Conservation (phyloP, 2,113 vertebrate genomes). For the Gymnarchus niloticus region DNA sequence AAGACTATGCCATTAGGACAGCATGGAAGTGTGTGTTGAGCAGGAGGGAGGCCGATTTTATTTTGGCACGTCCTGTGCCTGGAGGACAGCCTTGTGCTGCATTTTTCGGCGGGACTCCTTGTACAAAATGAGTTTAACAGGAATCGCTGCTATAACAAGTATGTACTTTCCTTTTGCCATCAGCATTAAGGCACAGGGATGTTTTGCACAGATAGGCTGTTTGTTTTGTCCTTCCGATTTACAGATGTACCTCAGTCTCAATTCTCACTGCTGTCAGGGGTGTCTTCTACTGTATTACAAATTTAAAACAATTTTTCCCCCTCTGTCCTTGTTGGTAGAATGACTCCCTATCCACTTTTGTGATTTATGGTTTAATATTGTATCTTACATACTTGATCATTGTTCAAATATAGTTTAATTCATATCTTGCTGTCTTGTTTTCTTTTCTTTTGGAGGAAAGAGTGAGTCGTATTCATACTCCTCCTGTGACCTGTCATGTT, state of each 20-base stretch:
- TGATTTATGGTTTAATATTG: conserved; percentile 77
- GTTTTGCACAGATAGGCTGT: conserved; percentile 49
- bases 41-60: not conserved
- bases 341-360: conserved; percentile 64
- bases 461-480: not conserved
- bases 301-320: not conserved
- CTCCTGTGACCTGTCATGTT: not conserved
- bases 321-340: conserved; percentile 46
- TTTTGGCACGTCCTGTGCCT: not conserved
- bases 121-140: conserved; percentile 43
- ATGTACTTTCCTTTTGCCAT: conserved; percentile 56
- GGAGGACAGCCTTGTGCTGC: not conserved
- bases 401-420: conserved; percentile 84
- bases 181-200: conserved; percentile 50
- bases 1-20: no score
- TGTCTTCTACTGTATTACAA: not conserved
- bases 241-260: conserved; percentile 15
- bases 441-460: conserved; percentile 4
- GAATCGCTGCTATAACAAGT: conserved; percentile 35
- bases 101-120: conserved; percentile 33
- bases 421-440: conserved; percentile 46
- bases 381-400: conserved; percentile 71
- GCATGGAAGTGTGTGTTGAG: conserved; percentile 24
- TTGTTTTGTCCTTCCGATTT: conserved; percentile 29
- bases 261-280: not conserved